Evolutionary conservation across 1,140 invertebrate species (phyloP).

Genomic region (Holcopasites calliopsidis): DNA sequence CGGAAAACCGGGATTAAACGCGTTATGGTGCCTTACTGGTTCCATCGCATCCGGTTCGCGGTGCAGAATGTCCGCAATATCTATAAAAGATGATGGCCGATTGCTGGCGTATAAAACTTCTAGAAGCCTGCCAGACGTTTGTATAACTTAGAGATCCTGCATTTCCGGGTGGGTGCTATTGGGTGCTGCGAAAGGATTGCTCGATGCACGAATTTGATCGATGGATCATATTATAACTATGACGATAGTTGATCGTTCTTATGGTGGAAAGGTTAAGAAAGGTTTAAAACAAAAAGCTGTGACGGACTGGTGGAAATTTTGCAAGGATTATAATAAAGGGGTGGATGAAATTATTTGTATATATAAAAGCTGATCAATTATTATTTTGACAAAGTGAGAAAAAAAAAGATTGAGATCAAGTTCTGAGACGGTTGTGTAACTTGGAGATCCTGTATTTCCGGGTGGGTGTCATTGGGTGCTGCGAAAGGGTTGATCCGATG

Average conservation of each 20-base stretch:
- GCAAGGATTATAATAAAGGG: no score
- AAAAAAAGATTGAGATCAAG: no score
- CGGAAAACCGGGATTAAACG: conserved; percentile 11
- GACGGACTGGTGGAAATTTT: no score
- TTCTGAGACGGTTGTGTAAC: conserved; percentile 17
- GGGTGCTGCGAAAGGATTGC: not conserved
- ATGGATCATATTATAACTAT: conserved; percentile 1
- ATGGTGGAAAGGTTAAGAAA: not conserved
- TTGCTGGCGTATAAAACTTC: conserved; percentile 34
- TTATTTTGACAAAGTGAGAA: no score
- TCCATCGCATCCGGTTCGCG: conserved; percentile 5
- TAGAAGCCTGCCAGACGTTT: not conserved
- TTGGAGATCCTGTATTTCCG: not conserved
- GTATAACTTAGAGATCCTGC: conserved; percentile 12
- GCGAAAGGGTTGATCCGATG: not conserved
- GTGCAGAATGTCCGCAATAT: not conserved
- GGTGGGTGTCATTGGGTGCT: not conserved
- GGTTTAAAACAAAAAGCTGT: no score
- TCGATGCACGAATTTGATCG: not conserved
- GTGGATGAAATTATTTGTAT: no score
- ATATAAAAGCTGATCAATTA: no score
- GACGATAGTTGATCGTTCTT: not conserved
- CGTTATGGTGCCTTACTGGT: conserved; percentile 52
- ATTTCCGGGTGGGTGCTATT: not conserved
- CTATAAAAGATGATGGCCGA: conserved; percentile 46